phyloP scores from a whole-genome alignment of 2,797 vertebrate genomes.

The Triplophysa yarkandensis region DNA sequence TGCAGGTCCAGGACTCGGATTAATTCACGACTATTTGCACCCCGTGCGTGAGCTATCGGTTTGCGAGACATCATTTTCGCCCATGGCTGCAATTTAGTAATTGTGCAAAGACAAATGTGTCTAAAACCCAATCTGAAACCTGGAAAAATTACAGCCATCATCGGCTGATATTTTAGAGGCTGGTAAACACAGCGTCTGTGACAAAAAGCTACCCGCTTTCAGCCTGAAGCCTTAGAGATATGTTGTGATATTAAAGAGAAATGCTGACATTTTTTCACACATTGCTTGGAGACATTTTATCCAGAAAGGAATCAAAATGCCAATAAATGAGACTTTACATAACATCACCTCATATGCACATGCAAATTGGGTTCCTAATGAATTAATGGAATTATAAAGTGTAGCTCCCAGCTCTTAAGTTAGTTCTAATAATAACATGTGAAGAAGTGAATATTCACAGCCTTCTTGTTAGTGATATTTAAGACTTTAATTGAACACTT shows the following conservation, averaged over 20 bases:
- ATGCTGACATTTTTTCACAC: conserved; percentile 73
- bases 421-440: conserved; percentile 28
- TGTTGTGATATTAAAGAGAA: conserved; percentile 78
- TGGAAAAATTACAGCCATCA: conserved; percentile 62
- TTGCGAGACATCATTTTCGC: conserved; percentile 61
- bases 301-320: conserved; percentile 6
- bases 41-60: conserved; percentile 66
- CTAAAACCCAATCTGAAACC: conserved; percentile 64
- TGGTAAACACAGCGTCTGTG: conserved; percentile 69
- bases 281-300: background rate
- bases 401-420: conserved; percentile 27
- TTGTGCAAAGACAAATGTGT: conserved; percentile 67
- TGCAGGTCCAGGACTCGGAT: conserved; percentile 64
- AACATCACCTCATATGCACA: conserved; percentile 42
- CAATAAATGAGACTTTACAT: conserved; percentile 39
- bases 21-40: conserved; percentile 74
- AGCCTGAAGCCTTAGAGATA: conserved; percentile 74
- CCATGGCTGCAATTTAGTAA: conserved; percentile 67
- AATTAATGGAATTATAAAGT: conserved; percentile 45
- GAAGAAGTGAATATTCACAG: conserved; percentile 1
- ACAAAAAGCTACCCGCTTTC: conserved; percentile 8
- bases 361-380: conserved; percentile 17
- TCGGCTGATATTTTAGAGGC: conserved; percentile 63
- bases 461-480: conserved; percentile 23
- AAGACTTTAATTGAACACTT: conserved; percentile 20